Conservation (phyloP, 2,113 vertebrate species). For the Chamaea fasciata region DNA sequence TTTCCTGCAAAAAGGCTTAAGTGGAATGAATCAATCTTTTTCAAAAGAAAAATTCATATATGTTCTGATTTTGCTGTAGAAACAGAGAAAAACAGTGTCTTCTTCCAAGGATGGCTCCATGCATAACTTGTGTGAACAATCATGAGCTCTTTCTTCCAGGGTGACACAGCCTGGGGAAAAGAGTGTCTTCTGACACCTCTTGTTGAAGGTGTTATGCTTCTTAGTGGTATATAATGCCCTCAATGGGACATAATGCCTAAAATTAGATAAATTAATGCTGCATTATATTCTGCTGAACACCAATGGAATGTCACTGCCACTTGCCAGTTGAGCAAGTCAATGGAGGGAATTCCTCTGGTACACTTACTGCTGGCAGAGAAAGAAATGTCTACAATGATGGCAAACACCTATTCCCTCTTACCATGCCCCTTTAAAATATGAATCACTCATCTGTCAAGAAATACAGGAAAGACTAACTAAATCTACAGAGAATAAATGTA, state of each 20-base stretch:
- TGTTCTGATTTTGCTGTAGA: neutral
- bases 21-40: neutral
- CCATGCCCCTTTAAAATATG: neutral
- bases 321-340: neutral
- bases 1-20: neutral
- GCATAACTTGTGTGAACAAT: neutral
- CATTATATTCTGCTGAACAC: neutral
- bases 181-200: neutral
- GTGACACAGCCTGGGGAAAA: neutral
- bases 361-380: neutral
- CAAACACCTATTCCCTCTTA: neutral
- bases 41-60: neutral
- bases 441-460: neutral
- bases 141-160: neutral
- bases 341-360: neutral
- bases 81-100: neutral
- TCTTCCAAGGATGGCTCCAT: neutral
- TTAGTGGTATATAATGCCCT: neutral
- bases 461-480: neutral
- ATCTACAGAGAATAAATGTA: neutral
- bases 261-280: neutral
- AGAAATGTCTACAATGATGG: neutral
- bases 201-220: neutral
- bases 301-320: neutral
- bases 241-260: rapidly evolving